phyloP scores from a whole-genome alignment of 2,113 vertebrate species.

The Struthio camelus region DNA sequence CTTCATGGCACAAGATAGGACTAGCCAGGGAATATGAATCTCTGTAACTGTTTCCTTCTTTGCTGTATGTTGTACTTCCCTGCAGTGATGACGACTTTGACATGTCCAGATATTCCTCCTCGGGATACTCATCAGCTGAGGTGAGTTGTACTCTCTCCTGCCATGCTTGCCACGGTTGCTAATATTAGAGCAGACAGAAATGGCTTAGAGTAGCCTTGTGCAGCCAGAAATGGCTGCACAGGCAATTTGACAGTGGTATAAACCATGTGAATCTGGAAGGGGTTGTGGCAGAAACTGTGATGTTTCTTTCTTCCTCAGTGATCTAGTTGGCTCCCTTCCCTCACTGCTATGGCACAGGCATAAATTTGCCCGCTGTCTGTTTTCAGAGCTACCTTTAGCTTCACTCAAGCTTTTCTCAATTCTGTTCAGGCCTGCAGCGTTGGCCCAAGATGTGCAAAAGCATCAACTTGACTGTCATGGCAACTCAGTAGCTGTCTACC shows the following conservation, averaged over 20 bases:
- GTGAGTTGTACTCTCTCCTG: constrained; percentile 78
- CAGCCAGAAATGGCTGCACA: background rate
- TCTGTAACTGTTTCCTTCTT: constrained; percentile 3
- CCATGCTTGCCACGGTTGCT: background rate
- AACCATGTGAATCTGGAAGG: background rate
- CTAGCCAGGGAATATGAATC: background rate
- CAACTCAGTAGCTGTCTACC: background rate
- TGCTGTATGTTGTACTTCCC: constrained; percentile 32
- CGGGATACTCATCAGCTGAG: constrained; percentile 98
- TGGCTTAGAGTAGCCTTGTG: background rate
- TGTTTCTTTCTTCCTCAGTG: background rate
- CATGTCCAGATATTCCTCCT: constrained; percentile 99
- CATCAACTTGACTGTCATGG: background rate
- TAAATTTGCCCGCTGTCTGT: background rate
- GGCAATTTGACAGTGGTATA: background rate
- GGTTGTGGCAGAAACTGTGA: background rate
- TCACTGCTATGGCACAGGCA: background rate
- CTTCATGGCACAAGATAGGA: background rate
- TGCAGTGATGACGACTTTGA: constrained; percentile 97
- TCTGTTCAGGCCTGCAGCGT: background rate
- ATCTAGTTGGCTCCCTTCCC: background rate
- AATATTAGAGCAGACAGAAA: background rate
- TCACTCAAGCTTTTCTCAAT: background rate
- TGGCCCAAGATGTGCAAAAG: background rate
- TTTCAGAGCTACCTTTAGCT: background rate